A percentile compares a stretch with the other conserved stretches of the same genome.
Conservation (phyloP, 2,888 invertebrate species). For the Osmoderma eremita region DNA sequence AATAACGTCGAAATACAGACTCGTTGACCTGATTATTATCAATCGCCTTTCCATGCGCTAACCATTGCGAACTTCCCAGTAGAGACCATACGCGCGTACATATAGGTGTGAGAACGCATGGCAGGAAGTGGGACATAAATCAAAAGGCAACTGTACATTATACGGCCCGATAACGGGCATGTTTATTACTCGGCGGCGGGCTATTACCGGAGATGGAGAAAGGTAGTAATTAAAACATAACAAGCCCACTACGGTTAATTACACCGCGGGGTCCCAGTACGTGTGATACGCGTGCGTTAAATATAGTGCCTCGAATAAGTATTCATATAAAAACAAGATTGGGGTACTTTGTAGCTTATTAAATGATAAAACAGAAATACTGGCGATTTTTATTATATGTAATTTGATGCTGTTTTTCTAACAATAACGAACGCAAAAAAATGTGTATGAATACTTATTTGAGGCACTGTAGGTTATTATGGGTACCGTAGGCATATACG, state of each 20-base stretch:
- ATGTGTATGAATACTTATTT: too few relatives aligned
- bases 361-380: too few relatives aligned
- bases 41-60: slow-evolving; percentile 8
- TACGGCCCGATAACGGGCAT: slow-evolving; percentile 56
- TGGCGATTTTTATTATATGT: too few relatives aligned
- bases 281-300: slow-evolving; percentile 9
- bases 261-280: slow-evolving; percentile 44
- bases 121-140: slow-evolving; percentile 59
- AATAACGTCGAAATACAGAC: background rate
- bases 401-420: too few relatives aligned
- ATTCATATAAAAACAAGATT: too few relatives aligned
- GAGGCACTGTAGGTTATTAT: slow-evolving; percentile 3
- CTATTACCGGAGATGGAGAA: slow-evolving; percentile 54
- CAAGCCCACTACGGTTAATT: slow-evolving; percentile 57
- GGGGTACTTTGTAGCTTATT: too few relatives aligned
- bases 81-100: slow-evolving; percentile 46
- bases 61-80: too few relatives aligned
- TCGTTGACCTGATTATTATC: slow-evolving; percentile 16
- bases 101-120: slow-evolving; percentile 59
- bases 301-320: too few relatives aligned
- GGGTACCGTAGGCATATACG: slow-evolving; percentile 38
- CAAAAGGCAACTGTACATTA: slow-evolving; percentile 59
- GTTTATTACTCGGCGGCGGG: slow-evolving; percentile 56
- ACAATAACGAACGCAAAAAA: too few relatives aligned
- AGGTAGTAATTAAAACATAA: slow-evolving; percentile 61